Conservation (phyloP, 2,888 invertebrate genomes). For the Lydus trimaculatus region DNA sequence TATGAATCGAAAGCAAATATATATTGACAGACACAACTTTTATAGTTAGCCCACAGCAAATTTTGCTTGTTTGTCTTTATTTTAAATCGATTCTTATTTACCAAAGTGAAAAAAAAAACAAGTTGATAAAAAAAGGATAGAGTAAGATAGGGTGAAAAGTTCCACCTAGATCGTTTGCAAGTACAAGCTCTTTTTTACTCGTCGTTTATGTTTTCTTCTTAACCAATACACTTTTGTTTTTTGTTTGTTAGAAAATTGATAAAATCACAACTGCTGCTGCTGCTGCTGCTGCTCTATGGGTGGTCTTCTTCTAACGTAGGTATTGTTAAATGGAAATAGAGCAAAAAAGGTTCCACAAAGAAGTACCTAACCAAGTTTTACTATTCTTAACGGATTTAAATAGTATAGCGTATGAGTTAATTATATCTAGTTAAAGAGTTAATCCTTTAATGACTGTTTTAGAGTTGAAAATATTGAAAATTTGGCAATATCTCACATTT, state of each 20-base stretch:
- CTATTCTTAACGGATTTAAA: no score
- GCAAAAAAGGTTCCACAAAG: no score
- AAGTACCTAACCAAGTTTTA: no score
- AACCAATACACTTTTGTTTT: neutral
- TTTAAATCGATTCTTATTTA: neutral
- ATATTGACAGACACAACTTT: neutral
- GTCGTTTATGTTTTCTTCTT: neutral
- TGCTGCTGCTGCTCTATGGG: no score
- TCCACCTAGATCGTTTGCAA: conserved; percentile 1
- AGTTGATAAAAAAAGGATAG: neutral
- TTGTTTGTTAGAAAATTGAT: neutral
- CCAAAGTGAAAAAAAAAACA: neutral
- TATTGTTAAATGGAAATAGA: no score
- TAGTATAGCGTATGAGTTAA: no score
- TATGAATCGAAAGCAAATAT: neutral
- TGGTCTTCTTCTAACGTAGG: no score
- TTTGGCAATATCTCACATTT: neutral
- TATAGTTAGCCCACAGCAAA: neutral
- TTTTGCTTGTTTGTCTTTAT: neutral
- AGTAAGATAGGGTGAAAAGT: neutral
- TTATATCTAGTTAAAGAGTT: no score
- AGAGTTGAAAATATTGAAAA: neutral
- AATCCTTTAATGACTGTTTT: no score
- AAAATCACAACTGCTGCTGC: neutral
- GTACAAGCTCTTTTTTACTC: neutral